A percentile compares a stretch with the other conserved stretches of the same genome.
Conservation (phyloP, 1,140 invertebrate genomes). For the Cydia strobilella region DNA sequence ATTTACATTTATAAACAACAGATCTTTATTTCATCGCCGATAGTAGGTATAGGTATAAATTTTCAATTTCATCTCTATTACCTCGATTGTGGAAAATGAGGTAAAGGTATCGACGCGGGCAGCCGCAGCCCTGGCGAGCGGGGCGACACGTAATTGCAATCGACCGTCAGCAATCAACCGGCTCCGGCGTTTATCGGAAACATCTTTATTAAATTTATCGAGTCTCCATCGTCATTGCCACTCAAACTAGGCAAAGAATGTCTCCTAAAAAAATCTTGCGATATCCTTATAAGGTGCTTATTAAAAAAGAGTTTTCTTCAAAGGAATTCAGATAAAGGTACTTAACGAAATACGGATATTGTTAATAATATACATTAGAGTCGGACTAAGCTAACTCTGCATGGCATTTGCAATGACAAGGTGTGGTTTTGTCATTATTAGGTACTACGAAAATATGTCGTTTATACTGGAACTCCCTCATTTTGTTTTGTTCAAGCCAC, state of each 20-base stretch:
- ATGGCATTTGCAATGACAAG: too few relatives aligned
- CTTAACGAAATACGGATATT: neutral
- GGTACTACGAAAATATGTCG: too few relatives aligned
- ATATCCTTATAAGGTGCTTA: neutral
- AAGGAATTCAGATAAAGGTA: neutral
- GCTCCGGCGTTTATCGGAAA: conserved; percentile 26
- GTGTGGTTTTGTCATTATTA: too few relatives aligned
- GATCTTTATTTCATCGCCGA: neutral
- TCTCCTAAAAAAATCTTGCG: neutral
- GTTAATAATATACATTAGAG: too few relatives aligned
- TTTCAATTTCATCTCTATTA: neutral
- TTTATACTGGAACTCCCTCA: too few relatives aligned
- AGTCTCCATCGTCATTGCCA: conserved; percentile 5
- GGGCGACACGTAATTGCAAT: conserved; percentile 24
- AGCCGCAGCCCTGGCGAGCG: conserved; percentile 29
- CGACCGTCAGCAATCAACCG: conserved; percentile 24
- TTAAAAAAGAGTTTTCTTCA: neutral
- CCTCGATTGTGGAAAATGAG: neutral
- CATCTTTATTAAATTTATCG: conserved; percentile 32
- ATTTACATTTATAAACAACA: too few relatives aligned
- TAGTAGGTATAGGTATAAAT: neutral
- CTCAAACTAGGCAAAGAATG: conserved; percentile 14
- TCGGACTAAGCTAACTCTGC: too few relatives aligned
- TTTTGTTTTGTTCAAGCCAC: too few relatives aligned
- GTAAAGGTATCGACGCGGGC: neutral